A percentile compares a stretch with the other conserved stretches of the same genome.
These are phyloP conservation scores for Lates japonicus DNA, from an alignment of 2,797 vertebrate species.

Conservation along the genomic window DNA sequence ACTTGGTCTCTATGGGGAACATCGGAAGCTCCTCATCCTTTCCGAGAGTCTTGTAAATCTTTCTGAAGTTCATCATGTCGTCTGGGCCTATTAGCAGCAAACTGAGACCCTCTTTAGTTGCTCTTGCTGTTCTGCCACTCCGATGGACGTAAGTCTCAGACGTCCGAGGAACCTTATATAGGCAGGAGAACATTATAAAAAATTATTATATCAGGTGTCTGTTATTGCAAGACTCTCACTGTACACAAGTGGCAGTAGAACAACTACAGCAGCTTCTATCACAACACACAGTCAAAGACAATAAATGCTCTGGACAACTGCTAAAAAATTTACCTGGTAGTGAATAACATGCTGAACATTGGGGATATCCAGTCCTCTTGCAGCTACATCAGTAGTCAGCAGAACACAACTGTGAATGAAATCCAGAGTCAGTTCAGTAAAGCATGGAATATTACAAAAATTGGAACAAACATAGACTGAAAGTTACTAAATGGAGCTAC, in stretches of 20 bases:
- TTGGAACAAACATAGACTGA: not conserved
- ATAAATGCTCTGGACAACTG: not conserved
- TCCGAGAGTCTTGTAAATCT: constrained; percentile 92
- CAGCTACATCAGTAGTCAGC: constrained; percentile 97
- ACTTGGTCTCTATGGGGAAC: constrained; percentile 92
- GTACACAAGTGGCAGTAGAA: not conserved
- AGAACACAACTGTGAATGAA: constrained; percentile 89
- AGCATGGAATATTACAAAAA: not conserved
- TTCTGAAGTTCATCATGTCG: constrained; percentile 94
- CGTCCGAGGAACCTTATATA: constrained; percentile 92
- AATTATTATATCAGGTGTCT: not conserved
- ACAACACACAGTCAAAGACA: not conserved
- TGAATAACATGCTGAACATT: constrained; percentile 97
- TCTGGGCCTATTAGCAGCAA: constrained; percentile 93
- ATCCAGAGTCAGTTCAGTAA: not conserved
- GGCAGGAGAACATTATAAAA: not conserved
- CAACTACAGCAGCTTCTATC: not conserved
- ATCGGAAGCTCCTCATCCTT: constrained; percentile 93
- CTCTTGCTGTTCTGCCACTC: constrained; percentile 95
- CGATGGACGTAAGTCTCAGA: constrained; percentile 96
- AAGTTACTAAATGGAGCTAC: not conserved
- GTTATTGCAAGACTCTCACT: not conserved
- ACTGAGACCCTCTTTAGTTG: constrained; percentile 92
- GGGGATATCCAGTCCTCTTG: constrained; percentile 97
- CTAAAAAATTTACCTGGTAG: constrained; percentile 91